These are phyloP conservation scores for Gymnocypris eckloni DNA, from an alignment of 2,797 vertebrate genomes.

Conservation along the genomic window DNA sequence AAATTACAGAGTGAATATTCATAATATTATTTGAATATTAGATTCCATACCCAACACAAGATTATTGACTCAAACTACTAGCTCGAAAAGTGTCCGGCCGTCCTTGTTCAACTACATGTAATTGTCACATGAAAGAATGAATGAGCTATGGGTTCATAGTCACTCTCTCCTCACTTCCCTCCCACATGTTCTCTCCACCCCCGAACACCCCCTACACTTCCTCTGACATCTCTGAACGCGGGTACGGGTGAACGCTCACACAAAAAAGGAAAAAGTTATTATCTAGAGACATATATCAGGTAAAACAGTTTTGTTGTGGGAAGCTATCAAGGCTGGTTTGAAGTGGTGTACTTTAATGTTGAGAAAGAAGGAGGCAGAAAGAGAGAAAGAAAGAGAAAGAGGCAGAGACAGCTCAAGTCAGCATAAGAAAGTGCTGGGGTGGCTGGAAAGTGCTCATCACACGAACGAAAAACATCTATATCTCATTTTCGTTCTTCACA, in stretches of 20 bases:
- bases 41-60: not conserved
- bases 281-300: not conserved
- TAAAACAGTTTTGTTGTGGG: slow-evolving; percentile 12
- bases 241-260: not conserved
- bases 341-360: not conserved
- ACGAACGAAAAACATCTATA: slow-evolving; percentile 32
- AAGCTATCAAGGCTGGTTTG: slow-evolving; percentile 28
- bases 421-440: slow-evolving; percentile 60
- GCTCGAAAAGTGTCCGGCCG: not conserved
- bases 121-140: slow-evolving; percentile 23
- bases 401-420: slow-evolving; percentile 11
- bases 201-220: slow-evolving; percentile 25
- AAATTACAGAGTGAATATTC: slow-evolving; percentile 18
- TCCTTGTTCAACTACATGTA: not conserved
- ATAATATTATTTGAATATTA: not conserved
- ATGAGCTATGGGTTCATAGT: slow-evolving; percentile 35
- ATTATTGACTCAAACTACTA: not conserved
- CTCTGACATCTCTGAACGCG: slow-evolving; percentile 9
- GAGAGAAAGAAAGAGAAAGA: slow-evolving; percentile 16
- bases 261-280: slow-evolving; percentile 25
- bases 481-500: slow-evolving; percentile 45
- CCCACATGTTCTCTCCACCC: slow-evolving; percentile 42
- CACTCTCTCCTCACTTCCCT: slow-evolving; percentile 51
- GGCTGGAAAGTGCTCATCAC: slow-evolving; percentile 60
- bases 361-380: slow-evolving; percentile 25